phyloP scores from a whole-genome alignment of 2,888 invertebrate genomes.

The Phlogophora meticulosa region DNA sequence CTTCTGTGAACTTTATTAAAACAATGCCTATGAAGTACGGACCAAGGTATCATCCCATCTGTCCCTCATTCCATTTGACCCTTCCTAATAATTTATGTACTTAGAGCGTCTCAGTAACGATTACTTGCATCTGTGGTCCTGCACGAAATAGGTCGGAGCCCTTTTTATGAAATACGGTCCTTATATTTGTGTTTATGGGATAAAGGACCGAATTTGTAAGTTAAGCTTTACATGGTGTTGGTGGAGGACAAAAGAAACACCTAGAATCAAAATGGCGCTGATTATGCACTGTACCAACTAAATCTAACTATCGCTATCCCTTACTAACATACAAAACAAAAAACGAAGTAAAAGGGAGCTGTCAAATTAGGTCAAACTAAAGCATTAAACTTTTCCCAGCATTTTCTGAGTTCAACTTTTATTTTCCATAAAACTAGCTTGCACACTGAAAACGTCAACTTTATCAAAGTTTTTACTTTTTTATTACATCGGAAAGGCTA shows the following conservation, averaged over 20 bases:
- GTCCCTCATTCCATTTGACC: constrained; percentile 39
- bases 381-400: no score
- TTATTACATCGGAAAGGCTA: no score
- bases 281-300: no score
- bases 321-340: no score
- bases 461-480: no score
- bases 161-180: constrained; percentile 45
- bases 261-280: no score
- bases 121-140: constrained; percentile 58
- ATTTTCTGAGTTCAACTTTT: no score
- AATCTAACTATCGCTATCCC: no score
- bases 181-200: constrained; percentile 11
- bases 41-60: constrained; percentile 16
- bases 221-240: neutral
- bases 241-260: neutral
- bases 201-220: neutral
- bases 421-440: no score
- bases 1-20: constrained; percentile 32
- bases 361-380: no score
- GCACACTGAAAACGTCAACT: no score
- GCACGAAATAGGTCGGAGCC: constrained; percentile 15
- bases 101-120: constrained; percentile 36
- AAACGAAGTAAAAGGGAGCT: no score
- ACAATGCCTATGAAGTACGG: neutral
- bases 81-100: constrained; percentile 52